A percentile compares a stretch with the other conserved stretches of the same genome.
These are phyloP conservation scores for Ara ararauna DNA, from an alignment of 2,797 vertebrate genomes.

Conservation along the genomic window DNA sequence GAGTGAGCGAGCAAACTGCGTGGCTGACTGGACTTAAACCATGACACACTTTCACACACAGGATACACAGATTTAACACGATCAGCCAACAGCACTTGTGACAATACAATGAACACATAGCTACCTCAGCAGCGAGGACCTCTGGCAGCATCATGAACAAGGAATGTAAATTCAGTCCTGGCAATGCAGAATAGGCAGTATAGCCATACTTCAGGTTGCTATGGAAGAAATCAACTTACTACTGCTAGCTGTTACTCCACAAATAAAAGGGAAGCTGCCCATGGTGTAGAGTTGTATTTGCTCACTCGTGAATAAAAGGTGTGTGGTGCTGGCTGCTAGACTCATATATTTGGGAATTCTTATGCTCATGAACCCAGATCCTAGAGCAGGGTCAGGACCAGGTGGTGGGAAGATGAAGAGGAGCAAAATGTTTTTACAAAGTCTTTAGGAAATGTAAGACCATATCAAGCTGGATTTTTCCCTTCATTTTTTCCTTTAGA, in stretches of 20 bases:
- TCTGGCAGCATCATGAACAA: not conserved
- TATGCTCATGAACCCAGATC: not conserved
- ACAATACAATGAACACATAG: not conserved
- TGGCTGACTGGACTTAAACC: too few relatives aligned
- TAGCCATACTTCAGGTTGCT: not conserved
- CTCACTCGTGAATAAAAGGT: not conserved
- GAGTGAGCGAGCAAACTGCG: too few relatives aligned
- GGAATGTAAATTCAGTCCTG: not conserved
- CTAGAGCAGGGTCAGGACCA: not conserved
- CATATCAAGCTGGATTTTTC: not conserved
- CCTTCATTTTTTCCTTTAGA: not conserved
- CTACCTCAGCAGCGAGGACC: not conserved
- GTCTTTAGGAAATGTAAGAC: not conserved
- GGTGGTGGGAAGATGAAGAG: not conserved
- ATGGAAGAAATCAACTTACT: not conserved
- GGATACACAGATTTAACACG: not conserved
- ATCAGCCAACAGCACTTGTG: not conserved
- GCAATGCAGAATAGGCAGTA: not conserved
- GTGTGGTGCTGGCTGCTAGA: not conserved
- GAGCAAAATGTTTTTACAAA: not conserved
- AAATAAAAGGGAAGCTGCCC: not conserved
- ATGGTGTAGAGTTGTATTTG: not conserved
- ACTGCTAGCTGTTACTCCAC: not conserved
- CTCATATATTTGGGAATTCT: not conserved
- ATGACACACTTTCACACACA: not conserved